Conservation (phyloP, 2,797 vertebrate genomes). For the Chelidonichthys spinosus region DNA sequence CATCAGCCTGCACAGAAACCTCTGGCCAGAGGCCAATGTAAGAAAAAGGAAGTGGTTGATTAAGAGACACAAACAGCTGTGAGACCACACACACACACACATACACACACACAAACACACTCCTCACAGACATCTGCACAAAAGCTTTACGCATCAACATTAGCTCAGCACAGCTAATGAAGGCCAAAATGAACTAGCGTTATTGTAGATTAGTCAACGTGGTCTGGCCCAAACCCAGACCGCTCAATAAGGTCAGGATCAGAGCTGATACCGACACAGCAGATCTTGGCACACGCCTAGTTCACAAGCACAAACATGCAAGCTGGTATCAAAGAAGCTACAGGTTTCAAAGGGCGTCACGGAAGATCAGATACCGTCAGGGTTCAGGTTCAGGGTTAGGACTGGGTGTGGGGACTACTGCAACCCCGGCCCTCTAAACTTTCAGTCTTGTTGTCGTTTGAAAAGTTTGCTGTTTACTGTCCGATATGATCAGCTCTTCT, state of each 20-base stretch:
- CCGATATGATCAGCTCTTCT: no score
- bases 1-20: constrained; percentile 3
- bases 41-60: constrained; percentile 38
- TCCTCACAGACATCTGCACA: no score
- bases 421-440: not conserved
- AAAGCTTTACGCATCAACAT: no score
- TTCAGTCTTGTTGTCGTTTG: not conserved
- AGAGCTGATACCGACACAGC: not conserved
- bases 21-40: not conserved
- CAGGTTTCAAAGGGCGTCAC: not conserved
- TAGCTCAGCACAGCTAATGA: no score
- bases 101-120: no score
- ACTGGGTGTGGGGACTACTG: not conserved
- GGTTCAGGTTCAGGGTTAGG: not conserved
- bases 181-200: no score
- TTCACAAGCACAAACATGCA: not conserved
- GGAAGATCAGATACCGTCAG: not conserved
- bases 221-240: not conserved
- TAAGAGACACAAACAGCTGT: constrained; percentile 5
- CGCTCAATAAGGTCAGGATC: not conserved
- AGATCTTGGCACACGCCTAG: not conserved
- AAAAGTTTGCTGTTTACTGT: no score
- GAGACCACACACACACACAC: constrained; percentile 15
- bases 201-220: no score
- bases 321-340: not conserved